Base-by-base conservation (phyloP, 2,113 vertebrate species). In the Miniopterus natalensis region DNA sequence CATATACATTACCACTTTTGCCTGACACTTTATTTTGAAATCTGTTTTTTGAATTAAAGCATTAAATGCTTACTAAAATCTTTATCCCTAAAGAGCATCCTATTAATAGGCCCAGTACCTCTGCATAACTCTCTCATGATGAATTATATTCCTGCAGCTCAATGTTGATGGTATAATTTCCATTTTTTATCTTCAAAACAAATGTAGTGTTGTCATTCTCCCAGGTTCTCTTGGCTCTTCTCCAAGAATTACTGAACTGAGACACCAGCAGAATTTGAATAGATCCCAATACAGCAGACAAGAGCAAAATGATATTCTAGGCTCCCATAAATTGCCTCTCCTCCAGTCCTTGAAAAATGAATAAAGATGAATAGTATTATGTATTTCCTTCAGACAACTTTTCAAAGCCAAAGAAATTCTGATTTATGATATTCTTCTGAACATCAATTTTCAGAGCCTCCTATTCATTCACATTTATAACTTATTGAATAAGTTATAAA, bases 401-500 rank as follows among this genome's bases (percentile, higher is more conserved):
- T 94, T 80, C 80, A 94, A 92, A 97, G 85, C 53, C 70, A 88
- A 97, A 79, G 68, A 84, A 63, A 77, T 59, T 88, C 88, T 96
- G 65, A 96, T 95, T 95, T 95, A 88, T 92, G 79, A 92, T 95
- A 81, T 7, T 80, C 73, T 89, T 95, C 49, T 81, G 47, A 96
- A 93, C 71, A 87, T 71, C 84, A 94, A 74, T 47, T 80, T 97
- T 93, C 78, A 96, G 70, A 90, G 20, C 61, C 77, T 93, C 85
- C 66, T 57, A 75, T 66, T 94, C 68, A 87, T 92, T 96, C 75
- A 95, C 57, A 78, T 57, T 71, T 74, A 94, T 90, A 92, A 95
- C 78, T 94, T 94, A 70, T 11, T 96, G 36, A 36, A 36, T 36
- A 36, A 36, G 36, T 36, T 36, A 36, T 36, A 36, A 36, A 36